Base-by-base conservation (phyloP, 2,888 invertebrate species). In the Clepsis dumicolana region DNA sequence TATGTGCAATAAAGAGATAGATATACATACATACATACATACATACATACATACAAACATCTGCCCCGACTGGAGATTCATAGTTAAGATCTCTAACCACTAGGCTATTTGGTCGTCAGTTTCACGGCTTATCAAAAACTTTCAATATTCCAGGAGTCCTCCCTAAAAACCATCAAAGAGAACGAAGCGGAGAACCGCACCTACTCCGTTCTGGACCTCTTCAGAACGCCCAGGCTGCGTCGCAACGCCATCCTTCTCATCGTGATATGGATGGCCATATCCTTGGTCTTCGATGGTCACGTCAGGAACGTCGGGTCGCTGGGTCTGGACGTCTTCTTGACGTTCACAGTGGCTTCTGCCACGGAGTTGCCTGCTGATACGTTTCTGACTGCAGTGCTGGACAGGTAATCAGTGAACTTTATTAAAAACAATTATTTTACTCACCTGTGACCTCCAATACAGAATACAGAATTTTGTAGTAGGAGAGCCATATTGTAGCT, bases 201-300 rank as follows among this genome's bases (percentile, higher is more conserved):
- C 0, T 97, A 97, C 84, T 97, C 97, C 0, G 96, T 97, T 0
- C 75, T 97, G 64, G 97, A 98, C 83, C 94, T 98, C 0, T 97
- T 98, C 85, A 96, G 90, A 77, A 97, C 96, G 0, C 97, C 97
- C 0, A 94, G 97, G 0, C 86, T 98, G 14, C 91, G 98, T 4
- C 95, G 95, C 71, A 96, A 96, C 71, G 96, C 97, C 0, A 89
- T 98, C 57, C 92, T 98, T 0, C 94, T 98, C 24, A 97, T 97
- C 74, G 76, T 97, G 2, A 97, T 98, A 75, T 98, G 98, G 98
- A 97, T 97, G 96, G 95, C 96, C n/a, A 97, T 98, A 66, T 97
- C 97, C 0, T 81, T 98, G 80, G 97, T 97, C 0, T 97, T 98
- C 85, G 97, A 98, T 80, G 97, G 97, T 0, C 98, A 98, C 82